Evolutionary conservation across 2,888 invertebrate species (phyloP), one percentile per base, ranked within the genome.

Genomic region (Apodemia mormo): DNA sequence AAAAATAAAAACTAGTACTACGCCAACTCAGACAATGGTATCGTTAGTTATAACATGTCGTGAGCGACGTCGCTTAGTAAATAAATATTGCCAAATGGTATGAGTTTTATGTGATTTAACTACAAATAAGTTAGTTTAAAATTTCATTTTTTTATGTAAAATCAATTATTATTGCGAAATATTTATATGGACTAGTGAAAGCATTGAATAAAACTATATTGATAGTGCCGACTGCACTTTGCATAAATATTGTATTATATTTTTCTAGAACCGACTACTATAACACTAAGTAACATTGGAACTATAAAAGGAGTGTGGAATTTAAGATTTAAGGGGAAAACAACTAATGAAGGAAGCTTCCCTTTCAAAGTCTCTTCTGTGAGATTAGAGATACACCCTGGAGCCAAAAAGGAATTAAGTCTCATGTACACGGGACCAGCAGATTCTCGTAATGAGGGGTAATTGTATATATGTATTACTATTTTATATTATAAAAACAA

Each of bases 231-330:
- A 33, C 33, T 33, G 33, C 33, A 37, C 37, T 37, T 37, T 37
- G 37, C 6, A 45, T 45, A 45, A 10, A 10, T 45, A 12, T 45
- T 12, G 1, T 2, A n/a, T 64, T 30, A 64, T 45, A 49, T 40
- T 45, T 69, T 85, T 86, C 54, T 82, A 93, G 92, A 89, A 71
- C 76, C 85, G 14, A 83, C 79, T 22, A 82, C 72, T 30, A 73
- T 93, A 52, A 79, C 76, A 5, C 69, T 92, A 1, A 76, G 68
- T 40, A 92, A 93, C 75, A 78, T 76, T 0, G 92, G 92, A 12
- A 77, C 88, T 0, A 78, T 89, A n/a, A 67, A 81, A 0, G 92
- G 91, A 0, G 77, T 77, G 5, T 93, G 92, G 92, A 70, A 76
- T 5, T 81, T 86, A 0, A 88, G 83, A 74, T 80, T 85, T 45